Base-by-base conservation (phyloP, 1,140 invertebrate species). In the Diuraphis noxia region DNA sequence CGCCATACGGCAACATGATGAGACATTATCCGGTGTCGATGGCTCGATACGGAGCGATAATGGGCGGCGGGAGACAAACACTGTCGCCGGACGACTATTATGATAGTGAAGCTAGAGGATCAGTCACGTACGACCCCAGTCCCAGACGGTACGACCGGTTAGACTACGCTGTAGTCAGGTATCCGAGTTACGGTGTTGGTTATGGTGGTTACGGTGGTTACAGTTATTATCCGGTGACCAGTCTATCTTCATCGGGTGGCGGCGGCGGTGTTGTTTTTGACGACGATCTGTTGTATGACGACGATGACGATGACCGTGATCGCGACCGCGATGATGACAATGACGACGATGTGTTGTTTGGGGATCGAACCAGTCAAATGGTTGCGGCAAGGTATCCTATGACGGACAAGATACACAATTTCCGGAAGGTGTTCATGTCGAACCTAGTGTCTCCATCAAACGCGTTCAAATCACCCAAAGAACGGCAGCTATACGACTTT, bases 81-180 rank as follows among this genome's bases (percentile, higher is more conserved):
- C 36, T 63, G 36, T 88, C 40, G 2, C 19, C 84, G 4, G 86
- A 88, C 86, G 86, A 88, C 36, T 88, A 63, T 63, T 88, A 63
- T 38, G 86, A 88, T 23, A 0, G 23, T 36, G 85, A 36, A 40
- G 13, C 13, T 17, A 72, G 56, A 49, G 46, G 46, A 36, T 36
- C n/a, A 34, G 34, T 34, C 46, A 34, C 84, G 2, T 86, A 86
- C 34, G 46, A 82, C 2, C 79, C 56, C 30, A 72, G n/a, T n/a
- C 84, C 43, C 9, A 49, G 43, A 52, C 46, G n/a, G 34, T 86
- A 86, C 46, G 84, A 86, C 23, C 49, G 36, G 43, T 38, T 49
- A n/a, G 77, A 91, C 89, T 91, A 91, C 77, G 89, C 89, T 2
- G 89, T 91, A 36, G 89, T 91, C 34, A 34, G 89, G 25, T 91